phyloP scores from a whole-genome alignment of 2,797 vertebrate species.

The Macroramphosus scolopax region DNA sequence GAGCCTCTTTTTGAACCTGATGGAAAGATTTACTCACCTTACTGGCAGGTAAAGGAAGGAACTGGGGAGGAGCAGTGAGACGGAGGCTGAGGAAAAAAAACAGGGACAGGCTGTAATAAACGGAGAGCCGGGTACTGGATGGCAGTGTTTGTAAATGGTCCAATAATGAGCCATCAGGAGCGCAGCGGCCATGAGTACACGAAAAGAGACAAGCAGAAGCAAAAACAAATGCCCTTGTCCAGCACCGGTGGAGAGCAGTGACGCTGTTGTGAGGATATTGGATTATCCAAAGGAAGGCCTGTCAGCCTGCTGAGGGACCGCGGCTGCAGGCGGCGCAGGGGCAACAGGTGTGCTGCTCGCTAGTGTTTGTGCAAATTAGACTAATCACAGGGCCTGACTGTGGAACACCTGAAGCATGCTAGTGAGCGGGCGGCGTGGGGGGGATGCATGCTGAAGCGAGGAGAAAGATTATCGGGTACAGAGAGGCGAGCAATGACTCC shows the following conservation, averaged over 20 bases:
- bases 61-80: constrained; percentile 12
- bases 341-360: constrained; percentile 77
- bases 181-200: constrained; percentile 58
- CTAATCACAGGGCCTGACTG: constrained; percentile 67
- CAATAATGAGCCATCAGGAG: constrained; percentile 71
- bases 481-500: constrained; percentile 5
- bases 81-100: not conserved
- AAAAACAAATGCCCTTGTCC: constrained; percentile 65
- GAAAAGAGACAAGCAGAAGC: constrained; percentile 37
- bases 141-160: constrained; percentile 71
- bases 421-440: constrained; percentile 21
- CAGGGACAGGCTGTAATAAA: constrained; percentile 30
- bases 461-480: constrained; percentile 12
- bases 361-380: constrained; percentile 74
- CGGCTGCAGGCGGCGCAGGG: constrained; percentile 68
- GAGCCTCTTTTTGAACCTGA: constrained; percentile 40
- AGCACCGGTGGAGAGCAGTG: constrained; percentile 44
- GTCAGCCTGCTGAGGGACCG: constrained; percentile 65
- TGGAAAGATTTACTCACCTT: constrained; percentile 42
- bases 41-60: constrained; percentile 51
- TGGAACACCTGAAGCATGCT: constrained; percentile 73
- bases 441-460: not conserved
- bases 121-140: constrained; percentile 34
- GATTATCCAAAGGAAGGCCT: constrained; percentile 71
- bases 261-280: constrained; percentile 64